A percentile compares a stretch with the other conserved stretches of the same genome.
phyloP scores from a whole-genome alignment of 2,797 vertebrate genomes.

The Notamacropus eugenii region DNA sequence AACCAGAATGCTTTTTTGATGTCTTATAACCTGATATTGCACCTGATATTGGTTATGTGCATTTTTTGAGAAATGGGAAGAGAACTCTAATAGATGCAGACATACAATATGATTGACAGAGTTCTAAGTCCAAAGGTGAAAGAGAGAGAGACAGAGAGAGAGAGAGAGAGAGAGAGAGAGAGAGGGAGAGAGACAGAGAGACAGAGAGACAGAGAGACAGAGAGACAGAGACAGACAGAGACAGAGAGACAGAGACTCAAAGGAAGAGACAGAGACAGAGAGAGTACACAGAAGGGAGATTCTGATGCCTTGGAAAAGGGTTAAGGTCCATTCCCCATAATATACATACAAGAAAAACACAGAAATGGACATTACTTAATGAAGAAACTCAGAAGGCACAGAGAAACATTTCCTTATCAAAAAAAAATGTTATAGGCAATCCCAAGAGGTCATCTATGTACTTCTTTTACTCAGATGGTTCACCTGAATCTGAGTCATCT shows the following conservation, averaged over 20 bases:
- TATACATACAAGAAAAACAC: not conserved
- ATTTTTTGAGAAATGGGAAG: not conserved
- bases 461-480: not conserved
- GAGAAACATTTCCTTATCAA: not conserved
- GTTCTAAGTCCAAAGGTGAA: not conserved
- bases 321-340: not conserved
- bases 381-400: not conserved
- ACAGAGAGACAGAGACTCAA: too few species aligned
- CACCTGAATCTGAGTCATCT: not conserved
- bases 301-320: not conserved
- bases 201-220: too few species aligned
- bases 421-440: too few species aligned
- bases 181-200: too few species aligned
- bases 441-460: not conserved
- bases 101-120: not conserved
- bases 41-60: not conserved
- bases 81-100: not conserved
- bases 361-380: not conserved
- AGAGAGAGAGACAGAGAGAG: too few species aligned
- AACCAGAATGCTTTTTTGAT: not conserved
- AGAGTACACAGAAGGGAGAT: not conserved
- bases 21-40: not conserved
- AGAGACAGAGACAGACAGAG: too few species aligned
- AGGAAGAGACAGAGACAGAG: too few species aligned
- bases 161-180: too few species aligned